phyloP scores from a whole-genome alignment of 2,113 vertebrate genomes.

The Butastur rufipennis region DNA sequence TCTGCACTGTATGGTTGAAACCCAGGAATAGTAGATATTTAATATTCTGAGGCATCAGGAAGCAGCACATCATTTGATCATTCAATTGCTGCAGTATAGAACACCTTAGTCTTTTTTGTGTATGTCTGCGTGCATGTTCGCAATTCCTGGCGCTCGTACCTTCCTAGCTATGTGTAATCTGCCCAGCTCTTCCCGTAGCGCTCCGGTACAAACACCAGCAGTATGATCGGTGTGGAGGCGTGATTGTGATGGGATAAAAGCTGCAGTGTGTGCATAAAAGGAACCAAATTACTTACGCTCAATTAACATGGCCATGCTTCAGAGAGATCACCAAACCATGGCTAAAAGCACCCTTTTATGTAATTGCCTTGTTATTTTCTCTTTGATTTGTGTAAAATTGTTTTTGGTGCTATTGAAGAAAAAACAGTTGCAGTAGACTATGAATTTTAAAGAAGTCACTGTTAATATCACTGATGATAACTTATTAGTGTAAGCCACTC shows the following conservation, averaged over 20 bases:
- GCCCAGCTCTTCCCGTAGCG: not conserved
- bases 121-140: not conserved
- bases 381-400: not conserved
- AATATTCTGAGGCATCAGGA: not conserved
- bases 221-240: not conserved
- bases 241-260: not conserved
- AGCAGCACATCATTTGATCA: not conserved
- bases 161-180: not conserved
- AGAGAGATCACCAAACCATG: not conserved
- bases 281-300: not conserved
- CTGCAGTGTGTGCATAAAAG: not conserved
- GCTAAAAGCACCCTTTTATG: not conserved
- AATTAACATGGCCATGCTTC: not conserved
- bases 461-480: not conserved
- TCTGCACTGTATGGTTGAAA: not conserved
- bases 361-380: not conserved
- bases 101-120: not conserved
- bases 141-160: not conserved
- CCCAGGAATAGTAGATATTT: not conserved
- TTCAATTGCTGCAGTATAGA: not conserved
- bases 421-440: not conserved
- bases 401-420: not conserved
- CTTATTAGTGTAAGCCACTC: not conserved
- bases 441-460: not conserved
- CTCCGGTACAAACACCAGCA: accelerated